A percentile compares a stretch with the other conserved stretches of the same genome.
Evolutionary conservation across 1,140 invertebrate species (phyloP).

Genomic region (Notospermus geniculatus): DNA sequence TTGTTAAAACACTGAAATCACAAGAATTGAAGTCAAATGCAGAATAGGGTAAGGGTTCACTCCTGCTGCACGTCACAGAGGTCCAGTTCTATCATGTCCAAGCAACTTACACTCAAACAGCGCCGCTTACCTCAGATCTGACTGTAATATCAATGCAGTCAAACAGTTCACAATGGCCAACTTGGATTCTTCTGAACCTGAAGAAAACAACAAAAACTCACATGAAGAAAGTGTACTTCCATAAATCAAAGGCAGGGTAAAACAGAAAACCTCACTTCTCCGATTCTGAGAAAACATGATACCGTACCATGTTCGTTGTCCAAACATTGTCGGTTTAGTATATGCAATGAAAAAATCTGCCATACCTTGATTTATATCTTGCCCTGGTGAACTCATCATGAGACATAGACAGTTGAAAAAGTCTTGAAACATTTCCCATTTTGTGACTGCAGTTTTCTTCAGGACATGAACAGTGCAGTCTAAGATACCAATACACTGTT

Average conservation of each 20-base stretch:
- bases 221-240: too few species aligned
- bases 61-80: too few species aligned
- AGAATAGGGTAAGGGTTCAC: too few species aligned
- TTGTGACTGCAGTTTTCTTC: constrained; percentile 24
- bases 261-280: too few species aligned
- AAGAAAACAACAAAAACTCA: too few species aligned
- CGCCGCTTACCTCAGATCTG: constrained; percentile 25
- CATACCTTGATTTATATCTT: constrained; percentile 25
- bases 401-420: constrained; percentile 32
- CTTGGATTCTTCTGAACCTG: constrained; percentile 39
- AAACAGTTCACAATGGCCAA: constrained; percentile 33
- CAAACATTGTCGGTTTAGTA: too few species aligned
- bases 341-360: background rate
- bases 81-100: too few species aligned
- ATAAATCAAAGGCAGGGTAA: too few species aligned
- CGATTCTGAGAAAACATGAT: too few species aligned
- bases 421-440: constrained; percentile 37
- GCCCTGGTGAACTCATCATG: constrained; percentile 27
- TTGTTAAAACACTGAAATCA: constrained; percentile 30
- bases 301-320: too few species aligned
- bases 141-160: constrained; percentile 26
- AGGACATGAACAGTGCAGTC: constrained; percentile 32
- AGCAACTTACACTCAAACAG: too few species aligned
- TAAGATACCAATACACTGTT: constrained; percentile 31
- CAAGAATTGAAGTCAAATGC: too few species aligned